These are phyloP conservation scores for Actinia tenebrosa DNA, from an alignment of 64 coral and sea anemone species.

Conservation along the genomic window DNA sequence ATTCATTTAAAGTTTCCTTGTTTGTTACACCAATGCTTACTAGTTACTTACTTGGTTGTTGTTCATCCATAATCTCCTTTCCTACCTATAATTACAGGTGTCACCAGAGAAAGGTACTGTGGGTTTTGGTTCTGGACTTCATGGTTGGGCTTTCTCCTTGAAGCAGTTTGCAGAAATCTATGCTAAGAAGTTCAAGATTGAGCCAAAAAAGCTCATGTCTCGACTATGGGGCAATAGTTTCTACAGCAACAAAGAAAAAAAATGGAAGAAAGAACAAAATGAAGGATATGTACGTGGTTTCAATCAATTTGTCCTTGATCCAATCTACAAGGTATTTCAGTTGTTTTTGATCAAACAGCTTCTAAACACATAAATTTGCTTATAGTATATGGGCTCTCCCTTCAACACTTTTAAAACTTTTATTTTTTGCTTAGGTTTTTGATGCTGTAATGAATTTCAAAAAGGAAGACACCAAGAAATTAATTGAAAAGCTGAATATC, in stretches of 20 bases:
- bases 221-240: conserved; percentile 92
- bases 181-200: conserved; percentile 79
- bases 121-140: conserved; percentile 95
- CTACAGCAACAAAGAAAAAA: conserved; percentile 57
- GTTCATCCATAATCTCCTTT: not conserved
- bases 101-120: conserved; percentile 75
- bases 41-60: too few relatives aligned
- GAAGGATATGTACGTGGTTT: conserved; percentile 77
- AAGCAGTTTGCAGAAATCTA: conserved; percentile 96
- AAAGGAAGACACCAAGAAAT: conserved; percentile 42
- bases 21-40: too few relatives aligned
- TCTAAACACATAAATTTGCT: too few relatives aligned
- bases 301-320: conserved; percentile 85
- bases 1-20: too few relatives aligned
- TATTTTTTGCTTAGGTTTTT: conserved; percentile 52
- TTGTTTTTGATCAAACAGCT: not conserved
- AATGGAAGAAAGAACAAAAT: conserved; percentile 59
- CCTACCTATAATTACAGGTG: conserved; percentile 31
- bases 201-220: conserved; percentile 77
- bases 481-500: conserved; percentile 76
- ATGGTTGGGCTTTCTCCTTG: conserved; percentile 92
- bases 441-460: conserved; percentile 97
- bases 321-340: conserved; percentile 79
- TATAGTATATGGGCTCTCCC: too few relatives aligned
- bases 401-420: not conserved